These are phyloP conservation scores for Unio pictorum DNA, from an alignment of 2,888 invertebrate genomes.

Conservation along the genomic window DNA sequence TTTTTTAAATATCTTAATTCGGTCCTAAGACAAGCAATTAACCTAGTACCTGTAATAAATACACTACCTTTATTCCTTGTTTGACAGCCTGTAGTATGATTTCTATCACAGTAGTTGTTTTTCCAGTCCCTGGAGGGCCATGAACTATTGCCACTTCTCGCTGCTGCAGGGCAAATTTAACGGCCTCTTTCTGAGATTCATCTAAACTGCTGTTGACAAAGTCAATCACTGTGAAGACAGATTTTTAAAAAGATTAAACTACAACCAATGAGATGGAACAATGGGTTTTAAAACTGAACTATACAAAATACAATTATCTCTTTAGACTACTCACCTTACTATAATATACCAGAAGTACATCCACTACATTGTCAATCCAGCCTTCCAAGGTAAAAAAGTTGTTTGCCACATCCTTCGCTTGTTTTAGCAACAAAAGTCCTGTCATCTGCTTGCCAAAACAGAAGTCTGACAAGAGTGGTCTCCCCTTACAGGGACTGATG, in stretches of 20 bases:
- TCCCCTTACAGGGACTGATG: no score
- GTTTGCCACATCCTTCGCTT: no score
- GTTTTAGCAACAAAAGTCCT: no score
- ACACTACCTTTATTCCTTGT: slow-evolving; percentile 68
- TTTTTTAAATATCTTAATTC: no score
- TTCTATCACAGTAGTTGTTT: slow-evolving; percentile 76
- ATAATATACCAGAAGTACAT: no score
- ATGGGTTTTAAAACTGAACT: not conserved
- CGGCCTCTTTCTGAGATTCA: slow-evolving; percentile 74
- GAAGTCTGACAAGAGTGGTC: no score
- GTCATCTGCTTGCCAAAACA: no score
- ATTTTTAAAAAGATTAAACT: not conserved
- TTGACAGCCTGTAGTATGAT: slow-evolving; percentile 73
- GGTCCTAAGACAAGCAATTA: no score
- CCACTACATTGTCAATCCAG: no score
- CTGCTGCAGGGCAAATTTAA: slow-evolving; percentile 73
- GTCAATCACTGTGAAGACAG: slow-evolving; percentile 45
- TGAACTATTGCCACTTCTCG: slow-evolving; percentile 75
- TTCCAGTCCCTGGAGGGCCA: slow-evolving; percentile 76
- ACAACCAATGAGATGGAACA: not conserved
- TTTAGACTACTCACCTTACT: not conserved
- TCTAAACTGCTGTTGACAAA: slow-evolving; percentile 68
- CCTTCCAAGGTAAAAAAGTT: no score
- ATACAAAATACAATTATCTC: not conserved
- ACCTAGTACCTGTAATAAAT: no score